Evolutionary conservation across 2,113 vertebrate genomes (phyloP).

Genomic region (Thunnus maccoyii): DNA sequence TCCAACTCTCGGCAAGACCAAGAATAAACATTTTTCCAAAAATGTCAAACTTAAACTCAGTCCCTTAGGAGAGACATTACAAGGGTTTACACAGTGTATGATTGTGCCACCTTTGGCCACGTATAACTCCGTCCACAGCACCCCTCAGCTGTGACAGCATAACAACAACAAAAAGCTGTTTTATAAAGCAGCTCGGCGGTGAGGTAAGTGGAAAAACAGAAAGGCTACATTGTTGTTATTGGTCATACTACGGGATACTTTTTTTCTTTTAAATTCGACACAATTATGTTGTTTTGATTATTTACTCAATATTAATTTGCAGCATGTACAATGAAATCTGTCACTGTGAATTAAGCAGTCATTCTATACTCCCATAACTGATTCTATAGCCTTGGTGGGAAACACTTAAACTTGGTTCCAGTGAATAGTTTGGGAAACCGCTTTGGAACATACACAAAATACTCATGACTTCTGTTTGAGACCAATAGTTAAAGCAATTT

Average conservation of each 20-base stretch:
- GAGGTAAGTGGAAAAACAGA: constrained; percentile 82
- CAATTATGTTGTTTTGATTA: constrained; percentile 23
- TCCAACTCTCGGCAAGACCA: no score
- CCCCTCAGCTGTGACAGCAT: constrained; percentile 67
- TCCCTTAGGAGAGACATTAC: constrained; percentile 35
- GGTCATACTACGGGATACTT: constrained; percentile 42
- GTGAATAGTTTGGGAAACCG: constrained; percentile 36
- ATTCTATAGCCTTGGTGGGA: constrained; percentile 1
- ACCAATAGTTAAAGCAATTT: constrained; percentile 42
- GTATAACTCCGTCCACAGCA: constrained; percentile 37
- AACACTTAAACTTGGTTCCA: not conserved
- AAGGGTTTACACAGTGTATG: constrained; percentile 23
- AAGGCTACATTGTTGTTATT: constrained; percentile 67
- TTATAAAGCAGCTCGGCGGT: constrained; percentile 61
- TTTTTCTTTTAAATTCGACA: constrained; percentile 53
- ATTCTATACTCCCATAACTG: not conserved
- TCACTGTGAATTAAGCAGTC: constrained; percentile 22
- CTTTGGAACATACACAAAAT: constrained; percentile 31
- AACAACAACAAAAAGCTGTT: constrained; percentile 73
- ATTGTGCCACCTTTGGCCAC: constrained; percentile 45
- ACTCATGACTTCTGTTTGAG: constrained; percentile 27
- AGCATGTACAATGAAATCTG: constrained; percentile 20
- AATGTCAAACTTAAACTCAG: not conserved
- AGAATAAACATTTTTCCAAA: not conserved
- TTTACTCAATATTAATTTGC: constrained; percentile 43